phyloP scores from a whole-genome alignment of 2,113 vertebrate species.

The Catagonus wagneri region DNA sequence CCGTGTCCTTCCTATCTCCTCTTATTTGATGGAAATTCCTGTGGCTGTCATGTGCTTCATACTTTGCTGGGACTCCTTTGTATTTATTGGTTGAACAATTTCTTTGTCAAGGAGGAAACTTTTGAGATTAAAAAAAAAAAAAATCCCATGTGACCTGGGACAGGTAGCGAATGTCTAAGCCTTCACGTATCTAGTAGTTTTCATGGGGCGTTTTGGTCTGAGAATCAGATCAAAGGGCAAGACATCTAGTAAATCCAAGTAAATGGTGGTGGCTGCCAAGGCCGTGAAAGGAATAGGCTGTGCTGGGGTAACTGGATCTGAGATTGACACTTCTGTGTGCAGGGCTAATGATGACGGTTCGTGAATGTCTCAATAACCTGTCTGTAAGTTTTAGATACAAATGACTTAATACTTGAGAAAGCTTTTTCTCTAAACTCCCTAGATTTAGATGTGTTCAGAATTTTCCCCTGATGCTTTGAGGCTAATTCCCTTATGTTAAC shows the following conservation, averaged over 20 bases:
- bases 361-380: neutral
- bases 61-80: neutral
- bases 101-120: slow-evolving; percentile 21
- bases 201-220: neutral
- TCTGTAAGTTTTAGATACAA: neutral
- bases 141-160: neutral
- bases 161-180: neutral
- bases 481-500: neutral
- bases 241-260: neutral
- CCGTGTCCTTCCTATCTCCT: accelerated
- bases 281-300: neutral
- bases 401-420: neutral
- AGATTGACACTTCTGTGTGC: neutral
- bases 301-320: neutral
- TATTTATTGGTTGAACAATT: neutral
- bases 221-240: neutral
- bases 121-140: neutral
- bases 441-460: neutral
- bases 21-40: neutral
- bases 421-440: neutral
- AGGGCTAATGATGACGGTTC: neutral
- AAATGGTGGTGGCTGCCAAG: neutral
- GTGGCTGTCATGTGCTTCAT: neutral
- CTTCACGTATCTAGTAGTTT: neutral
- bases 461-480: neutral